A percentile compares a stretch with the other conserved stretches of the same genome.
phyloP scores from a whole-genome alignment of 1,140 invertebrate genomes.

The Nephila pilipes region DNA sequence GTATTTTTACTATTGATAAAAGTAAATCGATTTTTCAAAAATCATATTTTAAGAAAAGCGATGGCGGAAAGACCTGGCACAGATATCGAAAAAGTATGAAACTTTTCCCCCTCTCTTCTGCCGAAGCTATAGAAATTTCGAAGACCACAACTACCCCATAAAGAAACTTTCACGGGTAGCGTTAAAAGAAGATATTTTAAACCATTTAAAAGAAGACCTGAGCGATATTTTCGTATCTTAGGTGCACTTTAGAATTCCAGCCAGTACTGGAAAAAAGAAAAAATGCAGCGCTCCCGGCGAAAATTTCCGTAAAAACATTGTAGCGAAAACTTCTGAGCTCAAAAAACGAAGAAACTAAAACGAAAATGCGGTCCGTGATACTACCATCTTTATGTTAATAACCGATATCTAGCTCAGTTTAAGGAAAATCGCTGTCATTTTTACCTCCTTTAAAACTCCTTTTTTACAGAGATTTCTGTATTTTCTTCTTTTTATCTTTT shows the following conservation, averaged over 20 bases:
- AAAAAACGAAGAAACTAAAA: constrained; percentile 39
- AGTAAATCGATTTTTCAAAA: constrained; percentile 25
- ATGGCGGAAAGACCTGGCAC: constrained; percentile 35
- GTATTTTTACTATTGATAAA: background rate
- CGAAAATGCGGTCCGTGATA: constrained; percentile 36
- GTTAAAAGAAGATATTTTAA: constrained; percentile 71
- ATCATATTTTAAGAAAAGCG: constrained; percentile 37
- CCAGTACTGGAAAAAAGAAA: constrained; percentile 36
- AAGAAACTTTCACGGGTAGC: constrained; percentile 62
- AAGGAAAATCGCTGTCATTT: constrained; percentile 71
- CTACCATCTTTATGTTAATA: constrained; percentile 73
- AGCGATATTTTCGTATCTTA: constrained; percentile 66
- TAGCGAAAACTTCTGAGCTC: background rate
- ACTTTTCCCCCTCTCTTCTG: background rate
- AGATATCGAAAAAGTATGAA: constrained; percentile 48
- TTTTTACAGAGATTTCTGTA: constrained; percentile 50
- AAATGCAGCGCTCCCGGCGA: constrained; percentile 56
- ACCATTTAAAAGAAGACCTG: constrained; percentile 59
- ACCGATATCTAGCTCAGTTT: constrained; percentile 68
- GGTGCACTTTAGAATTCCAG: constrained; percentile 60
- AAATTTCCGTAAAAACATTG: constrained; percentile 63
- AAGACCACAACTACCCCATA: constrained; percentile 58
- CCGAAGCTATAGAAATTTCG: constrained; percentile 9
- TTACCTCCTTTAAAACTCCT: constrained; percentile 52
- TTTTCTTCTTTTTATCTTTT: constrained; percentile 50